Evolutionary conservation across 2,888 invertebrate genomes (phyloP), one percentile per base, ranked within the genome.

Genomic region (Molorchus minor): DNA sequence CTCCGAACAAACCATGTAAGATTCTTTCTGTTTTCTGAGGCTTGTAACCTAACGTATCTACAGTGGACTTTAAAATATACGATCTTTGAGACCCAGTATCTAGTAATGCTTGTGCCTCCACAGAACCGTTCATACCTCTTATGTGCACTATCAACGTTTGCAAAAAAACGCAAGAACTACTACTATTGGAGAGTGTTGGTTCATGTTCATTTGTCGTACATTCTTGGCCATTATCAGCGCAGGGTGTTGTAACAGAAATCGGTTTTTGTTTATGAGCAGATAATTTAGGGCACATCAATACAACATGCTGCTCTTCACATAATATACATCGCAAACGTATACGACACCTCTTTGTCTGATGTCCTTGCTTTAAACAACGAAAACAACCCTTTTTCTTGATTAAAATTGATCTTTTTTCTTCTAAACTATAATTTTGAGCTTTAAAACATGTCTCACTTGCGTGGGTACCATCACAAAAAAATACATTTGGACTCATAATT

Each of bases 21-120:
- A 45, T 16, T 19, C 19, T 45, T 5, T 25, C 16, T 2, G 4
- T n/a, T n/a, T 10, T 2, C 12, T 45, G 12, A 7, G 20, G 49
- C 8, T 7, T 3, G 16, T 36, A 35, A 17, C 33, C 33, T 20
- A 49, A 19, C 12, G 16, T 10, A 8, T 2, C 3, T 21, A 38
- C 46, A n/a, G 56, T 56, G 35, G 13, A 10, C 20, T 46, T 21
- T 29, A 56, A 45, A n/a, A n/a, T 25, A 47, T 29, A 36, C n/a
- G 16, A 38, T 41, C 41, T 5, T 10, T 41, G 41, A 16, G 41
- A 41, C 4, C 41, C 41, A n/a, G 8, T 41, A n/a, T 41, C 41
- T 19, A 41, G 17, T 3, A 41, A 12, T 8, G 41, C 41, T 7
- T 20, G 41, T 7, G 20, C 41, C 4, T 5, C 20, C 4, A 5